phyloP scores from a whole-genome alignment of 1,140 invertebrate genomes.

The Diuraphis noxia region DNA sequence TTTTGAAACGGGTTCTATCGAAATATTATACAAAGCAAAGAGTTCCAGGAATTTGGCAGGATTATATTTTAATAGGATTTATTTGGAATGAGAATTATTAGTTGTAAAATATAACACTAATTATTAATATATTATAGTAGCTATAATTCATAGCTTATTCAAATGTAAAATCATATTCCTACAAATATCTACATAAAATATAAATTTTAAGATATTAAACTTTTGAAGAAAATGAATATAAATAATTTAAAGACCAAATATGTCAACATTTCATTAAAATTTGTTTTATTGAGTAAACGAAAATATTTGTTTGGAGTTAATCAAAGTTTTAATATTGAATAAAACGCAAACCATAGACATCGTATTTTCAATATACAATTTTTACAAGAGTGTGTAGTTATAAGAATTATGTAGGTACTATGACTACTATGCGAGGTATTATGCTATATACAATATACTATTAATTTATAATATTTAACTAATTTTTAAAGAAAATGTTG shows the following conservation, averaged over 20 bases:
- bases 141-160: background rate
- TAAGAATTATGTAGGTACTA: background rate
- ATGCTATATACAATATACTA: background rate
- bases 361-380: background rate
- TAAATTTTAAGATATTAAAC: slow-evolving; percentile 3
- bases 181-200: slow-evolving; percentile 29
- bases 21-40: slow-evolving; percentile 2
- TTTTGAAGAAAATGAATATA: slow-evolving; percentile 3
- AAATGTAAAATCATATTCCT: background rate
- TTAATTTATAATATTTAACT: background rate
- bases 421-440: no score
- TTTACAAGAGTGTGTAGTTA: background rate
- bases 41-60: background rate
- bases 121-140: slow-evolving; percentile 11
- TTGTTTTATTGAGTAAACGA: slow-evolving; percentile 5
- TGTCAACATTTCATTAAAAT: slow-evolving; percentile 25
- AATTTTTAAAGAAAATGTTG: background rate
- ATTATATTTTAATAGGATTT: background rate
- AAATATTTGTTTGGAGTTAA: slow-evolving; percentile 18
- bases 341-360: background rate
- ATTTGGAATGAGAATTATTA: background rate
- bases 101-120: background rate
- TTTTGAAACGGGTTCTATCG: background rate
- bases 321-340: slow-evolving; percentile 24
- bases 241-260: background rate